phyloP scores from a whole-genome alignment of 2,888 invertebrate species.

The Brassicogethes aeneus region DNA sequence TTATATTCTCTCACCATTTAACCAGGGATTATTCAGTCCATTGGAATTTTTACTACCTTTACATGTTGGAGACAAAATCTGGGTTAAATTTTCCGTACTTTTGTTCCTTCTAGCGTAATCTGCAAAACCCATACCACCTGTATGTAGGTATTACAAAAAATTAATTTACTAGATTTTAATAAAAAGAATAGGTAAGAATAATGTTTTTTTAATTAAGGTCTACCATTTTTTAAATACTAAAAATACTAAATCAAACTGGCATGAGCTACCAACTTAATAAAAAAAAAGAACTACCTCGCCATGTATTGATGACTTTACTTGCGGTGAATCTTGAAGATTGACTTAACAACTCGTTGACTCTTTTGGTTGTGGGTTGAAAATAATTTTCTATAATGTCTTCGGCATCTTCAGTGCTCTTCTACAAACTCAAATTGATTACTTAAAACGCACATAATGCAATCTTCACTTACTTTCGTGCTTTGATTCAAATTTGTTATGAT shows the following conservation, averaged over 20 bases:
- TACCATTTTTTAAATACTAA: conserved; percentile 4
- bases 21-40: conserved; percentile 26
- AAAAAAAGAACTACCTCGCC: conserved; percentile 40
- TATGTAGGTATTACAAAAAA: conserved; percentile 10
- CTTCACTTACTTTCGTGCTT: neutral
- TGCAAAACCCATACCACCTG: conserved; percentile 24
- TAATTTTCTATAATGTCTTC: conserved; percentile 62
- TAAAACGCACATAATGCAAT: conserved; percentile 2
- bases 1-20: conserved; percentile 20
- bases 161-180: neutral
- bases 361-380: conserved; percentile 54
- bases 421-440: conserved; percentile 38
- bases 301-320: conserved; percentile 44
- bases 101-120: conserved; percentile 32
- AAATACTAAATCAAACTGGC: too few relatives aligned
- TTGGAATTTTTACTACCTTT: conserved; percentile 12
- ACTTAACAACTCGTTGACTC: conserved; percentile 52
- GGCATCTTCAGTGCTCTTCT: conserved; percentile 32
- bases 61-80: conserved; percentile 14
- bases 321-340: conserved; percentile 48
- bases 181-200: too few relatives aligned
- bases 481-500: too few relatives aligned
- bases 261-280: neutral
- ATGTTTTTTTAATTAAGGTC: conserved; percentile 2
- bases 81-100: conserved; percentile 26